phyloP scores from a whole-genome alignment of 2,113 vertebrate species.

The Pan paniscus region DNA sequence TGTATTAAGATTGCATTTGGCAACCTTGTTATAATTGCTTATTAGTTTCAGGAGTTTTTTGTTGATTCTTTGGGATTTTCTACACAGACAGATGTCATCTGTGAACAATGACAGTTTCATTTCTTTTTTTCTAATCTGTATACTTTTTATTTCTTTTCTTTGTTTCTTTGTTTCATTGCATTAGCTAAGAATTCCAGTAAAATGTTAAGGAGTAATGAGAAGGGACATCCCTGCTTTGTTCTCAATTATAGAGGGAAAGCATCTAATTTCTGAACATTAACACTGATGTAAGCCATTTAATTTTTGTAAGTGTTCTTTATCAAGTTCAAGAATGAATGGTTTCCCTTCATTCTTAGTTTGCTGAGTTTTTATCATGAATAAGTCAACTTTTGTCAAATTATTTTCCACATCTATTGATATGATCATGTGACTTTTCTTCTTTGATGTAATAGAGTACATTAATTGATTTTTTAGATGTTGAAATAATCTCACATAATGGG shows the following conservation, averaged over 20 bases:
- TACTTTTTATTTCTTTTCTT: neutral
- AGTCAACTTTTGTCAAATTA: neutral
- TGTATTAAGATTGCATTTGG: neutral
- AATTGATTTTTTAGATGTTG: neutral
- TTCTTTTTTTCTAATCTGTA: neutral
- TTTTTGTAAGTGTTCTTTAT: neutral
- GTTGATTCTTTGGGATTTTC: neutral
- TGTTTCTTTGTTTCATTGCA: neutral
- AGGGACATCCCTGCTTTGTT: neutral
- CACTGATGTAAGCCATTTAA: neutral
- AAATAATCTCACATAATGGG: neutral
- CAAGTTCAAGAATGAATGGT: neutral
- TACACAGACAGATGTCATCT: neutral
- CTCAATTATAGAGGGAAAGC: neutral
- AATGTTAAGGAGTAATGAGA: neutral
- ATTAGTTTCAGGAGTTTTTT: neutral
- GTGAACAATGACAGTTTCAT: neutral
- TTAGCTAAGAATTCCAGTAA: neutral
- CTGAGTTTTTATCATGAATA: neutral
- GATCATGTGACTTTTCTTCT: neutral
- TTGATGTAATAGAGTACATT: neutral
- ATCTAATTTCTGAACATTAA: neutral
- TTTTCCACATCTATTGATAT: neutral
- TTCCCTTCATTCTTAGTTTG: neutral
- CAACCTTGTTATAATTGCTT: neutral